A percentile compares a stretch with the other conserved stretches of the same genome.
phyloP scores from a whole-genome alignment of 1,140 invertebrate species.

The Himalopsyche phryganea region DNA sequence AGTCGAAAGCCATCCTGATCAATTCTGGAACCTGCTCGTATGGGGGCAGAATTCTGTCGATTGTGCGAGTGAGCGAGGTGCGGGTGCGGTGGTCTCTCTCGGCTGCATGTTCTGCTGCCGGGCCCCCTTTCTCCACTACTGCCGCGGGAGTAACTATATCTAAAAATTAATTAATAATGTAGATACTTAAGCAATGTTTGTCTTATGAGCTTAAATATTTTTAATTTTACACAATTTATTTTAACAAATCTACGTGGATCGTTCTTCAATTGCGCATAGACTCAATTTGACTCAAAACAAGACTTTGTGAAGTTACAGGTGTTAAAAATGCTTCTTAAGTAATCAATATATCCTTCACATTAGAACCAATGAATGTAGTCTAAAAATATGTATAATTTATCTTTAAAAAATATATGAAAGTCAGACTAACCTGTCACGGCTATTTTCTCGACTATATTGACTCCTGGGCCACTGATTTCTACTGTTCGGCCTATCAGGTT shows the following conservation, averaged over 20 bases:
- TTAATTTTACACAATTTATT: no score
- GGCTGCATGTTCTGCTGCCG: slow-evolving; percentile 18
- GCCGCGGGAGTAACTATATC: slow-evolving; percentile 25
- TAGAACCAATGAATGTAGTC: no score
- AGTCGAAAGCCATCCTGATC: slow-evolving; percentile 27
- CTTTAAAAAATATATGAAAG: no score
- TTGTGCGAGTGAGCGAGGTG: slow-evolving; percentile 4
- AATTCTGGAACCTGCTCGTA: not conserved
- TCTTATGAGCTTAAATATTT: no score
- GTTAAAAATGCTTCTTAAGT: no score
- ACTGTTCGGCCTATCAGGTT: slow-evolving; percentile 21
- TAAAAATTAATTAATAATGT: slow-evolving; percentile 3
- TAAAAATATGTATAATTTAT: no score
- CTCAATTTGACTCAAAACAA: no score
- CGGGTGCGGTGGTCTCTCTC: slow-evolving; percentile 13
- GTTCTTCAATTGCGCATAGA: no score
- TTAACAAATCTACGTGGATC: no score
- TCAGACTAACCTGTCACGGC: slow-evolving; percentile 24
- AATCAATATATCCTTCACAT: no score
- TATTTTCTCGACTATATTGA: slow-evolving; percentile 30
- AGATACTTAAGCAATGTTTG: no score
- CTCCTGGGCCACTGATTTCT: slow-evolving; percentile 23
- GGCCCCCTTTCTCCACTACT: slow-evolving; percentile 24
- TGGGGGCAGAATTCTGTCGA: not conserved
- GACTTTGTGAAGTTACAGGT: no score